These are phyloP conservation scores for Bradynema listronoti DNA, from an alignment of 1,140 invertebrate species.

Conservation along the genomic window DNA sequence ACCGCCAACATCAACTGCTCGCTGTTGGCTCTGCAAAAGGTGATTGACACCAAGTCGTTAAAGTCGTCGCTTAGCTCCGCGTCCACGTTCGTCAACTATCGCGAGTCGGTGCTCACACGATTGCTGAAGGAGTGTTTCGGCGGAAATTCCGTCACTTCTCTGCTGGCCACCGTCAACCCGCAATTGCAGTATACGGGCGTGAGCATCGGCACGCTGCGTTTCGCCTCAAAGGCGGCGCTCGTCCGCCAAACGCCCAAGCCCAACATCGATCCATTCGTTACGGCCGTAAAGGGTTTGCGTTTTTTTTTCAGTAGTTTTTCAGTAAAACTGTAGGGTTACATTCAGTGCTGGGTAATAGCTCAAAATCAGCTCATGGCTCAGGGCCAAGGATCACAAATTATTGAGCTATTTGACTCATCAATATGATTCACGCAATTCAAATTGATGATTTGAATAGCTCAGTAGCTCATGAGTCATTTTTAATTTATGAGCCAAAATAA, in stretches of 20 bases:
- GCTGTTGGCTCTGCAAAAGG: conserved; percentile 16
- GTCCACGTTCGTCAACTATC: conserved; percentile 16
- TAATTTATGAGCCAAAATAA: no score
- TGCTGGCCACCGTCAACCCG: conserved; percentile 13
- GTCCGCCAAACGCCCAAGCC: neutral
- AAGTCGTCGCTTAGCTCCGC: neutral
- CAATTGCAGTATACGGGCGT: neutral
- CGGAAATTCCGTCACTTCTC: conserved; percentile 11
- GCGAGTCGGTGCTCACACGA: conserved; percentile 20
- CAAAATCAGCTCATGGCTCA: no score
- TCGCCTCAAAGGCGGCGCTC: neutral
- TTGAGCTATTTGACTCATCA: no score
- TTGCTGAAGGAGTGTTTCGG: conserved; percentile 20
- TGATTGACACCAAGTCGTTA: conserved; percentile 9
- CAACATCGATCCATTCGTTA: conserved; percentile 8
- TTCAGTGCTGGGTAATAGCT: no score
- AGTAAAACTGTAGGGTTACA: no score
- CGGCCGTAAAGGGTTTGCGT: no score
- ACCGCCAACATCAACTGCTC: conserved; percentile 9
- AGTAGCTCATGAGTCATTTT: no score
- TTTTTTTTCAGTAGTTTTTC: no score
- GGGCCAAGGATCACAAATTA: no score
- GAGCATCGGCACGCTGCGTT: conserved; percentile 7
- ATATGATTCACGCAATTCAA: no score
- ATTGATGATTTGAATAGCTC: no score